Evolutionary conservation across 35 echinoderm and acorn worm genomes (phyloP).

Genomic region (Anneissia japonica): DNA sequence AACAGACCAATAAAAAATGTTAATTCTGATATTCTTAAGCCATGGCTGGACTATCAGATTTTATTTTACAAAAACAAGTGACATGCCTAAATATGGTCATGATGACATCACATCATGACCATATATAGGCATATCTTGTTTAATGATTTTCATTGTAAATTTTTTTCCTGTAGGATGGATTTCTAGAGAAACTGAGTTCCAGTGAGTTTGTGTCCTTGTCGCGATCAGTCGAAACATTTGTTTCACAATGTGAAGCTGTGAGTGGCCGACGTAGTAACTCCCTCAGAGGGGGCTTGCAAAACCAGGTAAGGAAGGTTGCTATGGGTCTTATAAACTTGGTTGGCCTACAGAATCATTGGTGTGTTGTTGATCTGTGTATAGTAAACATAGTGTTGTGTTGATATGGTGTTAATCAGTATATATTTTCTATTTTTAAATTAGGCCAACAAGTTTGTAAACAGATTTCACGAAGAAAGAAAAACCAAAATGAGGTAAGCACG

Average conservation of each 20-base stretch:
- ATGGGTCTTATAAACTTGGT: too few species aligned
- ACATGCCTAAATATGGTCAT: too few species aligned
- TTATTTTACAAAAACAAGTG: too few species aligned
- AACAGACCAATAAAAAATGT: too few species aligned
- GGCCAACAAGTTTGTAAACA: slow-evolving; percentile 95
- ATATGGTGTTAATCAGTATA: not conserved
- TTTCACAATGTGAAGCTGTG: slow-evolving; percentile 61
- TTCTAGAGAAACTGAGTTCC: slow-evolving; percentile 82
- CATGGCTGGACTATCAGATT: too few species aligned
- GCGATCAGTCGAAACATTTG: slow-evolving; percentile 67
- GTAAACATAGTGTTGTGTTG: not conserved
- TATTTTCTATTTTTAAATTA: slow-evolving; percentile 19
- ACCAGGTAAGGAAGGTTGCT: slow-evolving; percentile 51
- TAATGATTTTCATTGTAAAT: not conserved
- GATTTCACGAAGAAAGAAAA: slow-evolving; percentile 98
- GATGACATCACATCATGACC: too few species aligned
- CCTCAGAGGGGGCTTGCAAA: slow-evolving; percentile 81
- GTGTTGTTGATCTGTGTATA: not conserved
- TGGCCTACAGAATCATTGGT: not conserved
- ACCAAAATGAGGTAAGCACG: slow-evolving; percentile 79
- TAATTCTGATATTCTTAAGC: too few species aligned
- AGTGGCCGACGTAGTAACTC: slow-evolving; percentile 72
- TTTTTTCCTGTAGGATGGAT: slow-evolving; percentile 68
- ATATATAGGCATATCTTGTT: too few species aligned
- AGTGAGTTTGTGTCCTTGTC: slow-evolving; percentile 83